These are phyloP conservation scores for Forbesichthys agassizii DNA, from an alignment of 2,113 vertebrate species.

Conservation along the genomic window DNA sequence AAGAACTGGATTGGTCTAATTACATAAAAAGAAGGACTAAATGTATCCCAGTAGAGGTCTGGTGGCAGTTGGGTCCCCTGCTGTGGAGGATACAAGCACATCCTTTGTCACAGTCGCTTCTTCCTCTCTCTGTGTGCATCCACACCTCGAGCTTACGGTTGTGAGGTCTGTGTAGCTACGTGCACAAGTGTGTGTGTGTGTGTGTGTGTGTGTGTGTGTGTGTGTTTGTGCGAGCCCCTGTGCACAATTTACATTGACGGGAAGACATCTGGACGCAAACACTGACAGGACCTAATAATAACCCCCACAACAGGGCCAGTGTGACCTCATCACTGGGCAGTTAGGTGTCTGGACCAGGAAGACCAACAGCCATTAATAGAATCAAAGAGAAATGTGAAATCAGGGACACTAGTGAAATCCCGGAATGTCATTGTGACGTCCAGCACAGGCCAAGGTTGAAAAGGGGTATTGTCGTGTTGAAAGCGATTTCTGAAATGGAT, in stretches of 20 bases:
- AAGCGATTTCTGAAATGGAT: neutral
- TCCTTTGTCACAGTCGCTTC: conserved; percentile 68
- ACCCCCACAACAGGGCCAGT: conserved; percentile 51
- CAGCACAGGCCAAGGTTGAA: neutral
- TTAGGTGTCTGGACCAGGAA: conserved; percentile 63
- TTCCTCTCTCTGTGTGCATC: conserved; percentile 74
- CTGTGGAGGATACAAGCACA: conserved; percentile 65
- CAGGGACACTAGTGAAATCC: conserved; percentile 22
- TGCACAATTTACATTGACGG: conserved; percentile 65
- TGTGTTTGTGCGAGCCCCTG: conserved; percentile 52
- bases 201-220: conserved; percentile 30
- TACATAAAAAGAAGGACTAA: neutral
- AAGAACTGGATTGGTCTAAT: neutral
- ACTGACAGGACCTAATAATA: conserved; percentile 71
- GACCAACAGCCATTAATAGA: conserved; percentile 66
- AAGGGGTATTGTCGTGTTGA: no score
- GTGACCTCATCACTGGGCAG: conserved; percentile 71
- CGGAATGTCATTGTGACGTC: conserved; percentile 7
- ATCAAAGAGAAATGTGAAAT: conserved; percentile 63
- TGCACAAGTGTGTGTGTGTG: conserved; percentile 20
- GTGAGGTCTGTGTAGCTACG: conserved; percentile 8
- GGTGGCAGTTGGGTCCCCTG: conserved; percentile 28
- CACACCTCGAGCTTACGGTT: conserved; percentile 35
- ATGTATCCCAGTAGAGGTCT: neutral
- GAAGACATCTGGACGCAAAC: conserved; percentile 76